Percentiles rank a stretch among this genome's conserved stretches.
These are phyloP conservation scores for Epiblema foenella DNA, from an alignment of 2,888 invertebrate genomes.

Conservation along the genomic window DNA sequence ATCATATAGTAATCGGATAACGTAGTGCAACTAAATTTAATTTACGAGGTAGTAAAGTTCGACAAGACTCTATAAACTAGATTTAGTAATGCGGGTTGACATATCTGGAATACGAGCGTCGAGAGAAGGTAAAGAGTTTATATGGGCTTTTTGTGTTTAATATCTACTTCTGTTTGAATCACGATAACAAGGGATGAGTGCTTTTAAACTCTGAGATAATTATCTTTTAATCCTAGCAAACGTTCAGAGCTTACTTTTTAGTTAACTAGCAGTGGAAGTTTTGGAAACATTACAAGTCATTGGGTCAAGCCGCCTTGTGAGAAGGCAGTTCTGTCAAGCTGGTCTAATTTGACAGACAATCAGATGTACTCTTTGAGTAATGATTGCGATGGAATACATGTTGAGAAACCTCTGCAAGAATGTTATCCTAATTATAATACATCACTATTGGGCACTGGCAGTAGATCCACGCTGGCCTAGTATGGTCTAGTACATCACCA, in stretches of 20 bases:
- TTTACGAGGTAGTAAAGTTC: constrained; percentile 1
- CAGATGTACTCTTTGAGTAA: too few relatives aligned
- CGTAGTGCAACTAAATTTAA: neutral
- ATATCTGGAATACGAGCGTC: constrained; percentile 17
- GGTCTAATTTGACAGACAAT: too few relatives aligned
- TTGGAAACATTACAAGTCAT: too few relatives aligned
- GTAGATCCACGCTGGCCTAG: too few relatives aligned
- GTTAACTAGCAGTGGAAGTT: too few relatives aligned
- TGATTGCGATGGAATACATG: too few relatives aligned
- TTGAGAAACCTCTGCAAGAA: too few relatives aligned
- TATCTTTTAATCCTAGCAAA: constrained; percentile 31
- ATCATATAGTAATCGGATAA: neutral
- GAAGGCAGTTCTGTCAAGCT: too few relatives aligned
- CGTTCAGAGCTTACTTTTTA: constrained; percentile 2
- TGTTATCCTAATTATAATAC: too few relatives aligned
- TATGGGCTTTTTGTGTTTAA: constrained; percentile 30
- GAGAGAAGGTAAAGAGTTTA: constrained; percentile 18
- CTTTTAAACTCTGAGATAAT: constrained; percentile 22
- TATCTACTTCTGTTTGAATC: constrained; percentile 18
- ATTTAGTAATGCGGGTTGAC: constrained; percentile 11
- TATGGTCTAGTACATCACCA: too few relatives aligned
- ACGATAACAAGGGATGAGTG: constrained; percentile 34
- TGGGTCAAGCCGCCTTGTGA: too few relatives aligned
- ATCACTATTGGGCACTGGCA: too few relatives aligned
- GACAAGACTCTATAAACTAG: constrained; percentile 2